Percentiles rank a stretch among this genome's conserved stretches.
Conservation (phyloP, 2,888 invertebrate genomes). For the Subacronicta megacephala region DNA sequence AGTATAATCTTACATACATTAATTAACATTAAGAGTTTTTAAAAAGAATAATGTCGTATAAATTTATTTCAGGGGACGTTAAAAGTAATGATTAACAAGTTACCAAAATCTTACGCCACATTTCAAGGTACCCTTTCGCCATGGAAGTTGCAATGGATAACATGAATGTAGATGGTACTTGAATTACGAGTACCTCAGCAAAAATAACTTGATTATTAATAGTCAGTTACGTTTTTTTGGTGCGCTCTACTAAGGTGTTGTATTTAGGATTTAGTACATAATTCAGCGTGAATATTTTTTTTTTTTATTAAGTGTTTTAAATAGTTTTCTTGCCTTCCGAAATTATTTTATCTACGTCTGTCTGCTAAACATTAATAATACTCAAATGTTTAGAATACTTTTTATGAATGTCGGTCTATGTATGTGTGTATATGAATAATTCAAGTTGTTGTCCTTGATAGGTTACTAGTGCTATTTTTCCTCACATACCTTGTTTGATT, state of each 20-base stretch:
- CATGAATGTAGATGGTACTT: slow-evolving; percentile 55
- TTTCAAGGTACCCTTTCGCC: slow-evolving; percentile 41
- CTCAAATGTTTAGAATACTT: too few species aligned
- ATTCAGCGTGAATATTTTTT: slow-evolving; percentile 21
- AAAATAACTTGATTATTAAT: slow-evolving; percentile 53
- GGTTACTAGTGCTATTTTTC: slow-evolving; percentile 7
- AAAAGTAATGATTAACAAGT: slow-evolving; percentile 12
- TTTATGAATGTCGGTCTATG: too few species aligned
- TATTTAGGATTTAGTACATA: slow-evolving; percentile 14
- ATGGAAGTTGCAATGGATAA: slow-evolving; percentile 37
- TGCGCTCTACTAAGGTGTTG: slow-evolving; percentile 1
- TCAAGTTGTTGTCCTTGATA: slow-evolving; percentile 11
- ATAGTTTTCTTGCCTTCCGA: slow-evolving; percentile 7
- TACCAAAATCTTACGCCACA: slow-evolving; percentile 30
- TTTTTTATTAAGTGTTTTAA: neutral
- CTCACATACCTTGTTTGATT: slow-evolving; percentile 9
- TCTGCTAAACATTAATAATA: neutral
- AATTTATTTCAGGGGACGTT: slow-evolving; percentile 22
- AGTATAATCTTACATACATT: too few species aligned
- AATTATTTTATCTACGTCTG: slow-evolving; percentile 4
- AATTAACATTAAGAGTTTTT: too few species aligned
- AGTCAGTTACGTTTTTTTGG: slow-evolving; percentile 19
- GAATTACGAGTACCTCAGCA: slow-evolving; percentile 56
- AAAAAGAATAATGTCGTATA: too few species aligned
- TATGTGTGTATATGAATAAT: neutral